Conservation (phyloP, 2,888 invertebrate species). For the Loripinus fragilis region DNA sequence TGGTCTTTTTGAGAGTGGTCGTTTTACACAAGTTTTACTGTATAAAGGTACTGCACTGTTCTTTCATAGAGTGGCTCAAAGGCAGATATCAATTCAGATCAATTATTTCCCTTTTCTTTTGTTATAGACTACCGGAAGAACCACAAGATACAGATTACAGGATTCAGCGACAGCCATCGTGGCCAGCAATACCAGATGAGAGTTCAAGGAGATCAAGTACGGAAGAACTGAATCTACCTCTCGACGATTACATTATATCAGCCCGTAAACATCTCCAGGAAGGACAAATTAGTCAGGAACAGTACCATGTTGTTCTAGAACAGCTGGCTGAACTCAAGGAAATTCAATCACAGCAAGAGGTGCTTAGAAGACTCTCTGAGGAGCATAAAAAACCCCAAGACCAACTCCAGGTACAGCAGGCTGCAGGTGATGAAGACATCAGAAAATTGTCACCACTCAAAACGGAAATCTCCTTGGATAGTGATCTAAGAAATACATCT, state of each 20-base stretch:
- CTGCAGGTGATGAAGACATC: slow-evolving; percentile 13
- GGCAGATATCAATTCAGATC: no score
- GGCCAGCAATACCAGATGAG: neutral
- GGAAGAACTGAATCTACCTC: slow-evolving; percentile 40
- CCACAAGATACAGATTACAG: slow-evolving; percentile 35
- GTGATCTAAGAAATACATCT: slow-evolving; percentile 13
- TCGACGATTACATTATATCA: slow-evolving; percentile 79
- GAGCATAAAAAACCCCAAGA: neutral
- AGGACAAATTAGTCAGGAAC: slow-evolving; percentile 84
- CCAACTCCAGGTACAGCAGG: neutral
- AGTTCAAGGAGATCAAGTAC: neutral
- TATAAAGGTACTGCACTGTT: no score
- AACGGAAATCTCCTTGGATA: slow-evolving; percentile 10
- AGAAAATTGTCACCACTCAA: slow-evolving; percentile 22
- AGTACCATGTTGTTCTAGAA: slow-evolving; percentile 78
- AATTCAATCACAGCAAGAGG: slow-evolving; percentile 50
- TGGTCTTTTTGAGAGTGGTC: no score
- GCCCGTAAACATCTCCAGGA: slow-evolving; percentile 91
- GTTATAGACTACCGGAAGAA: slow-evolving; percentile 5
- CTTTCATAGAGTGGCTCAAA: no score
- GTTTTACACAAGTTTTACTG: no score
- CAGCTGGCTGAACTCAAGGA: slow-evolving; percentile 71
- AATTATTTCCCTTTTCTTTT: no score
- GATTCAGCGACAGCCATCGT: slow-evolving; percentile 6
- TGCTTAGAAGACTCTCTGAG: slow-evolving; percentile 12